Base-by-base conservation (phyloP, 2,797 vertebrate species). In the Gastrophryne carolinensis region DNA sequence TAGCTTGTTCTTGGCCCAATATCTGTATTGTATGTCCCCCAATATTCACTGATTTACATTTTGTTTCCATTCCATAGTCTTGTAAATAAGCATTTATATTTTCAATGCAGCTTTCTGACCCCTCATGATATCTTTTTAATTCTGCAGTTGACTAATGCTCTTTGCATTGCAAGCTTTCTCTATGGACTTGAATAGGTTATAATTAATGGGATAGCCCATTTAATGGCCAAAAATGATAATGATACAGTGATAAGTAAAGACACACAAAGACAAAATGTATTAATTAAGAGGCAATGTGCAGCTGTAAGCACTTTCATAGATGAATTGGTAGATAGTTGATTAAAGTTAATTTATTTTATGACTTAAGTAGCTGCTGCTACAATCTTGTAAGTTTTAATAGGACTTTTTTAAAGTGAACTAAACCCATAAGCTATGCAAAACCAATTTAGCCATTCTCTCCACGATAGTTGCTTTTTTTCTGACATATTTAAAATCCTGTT, bases 121-220 rank as follows among this genome's bases (percentile, higher is more conserved):
- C n/a, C 26, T 79, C 71, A 32, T 79, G 70, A 86, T 81, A 83
- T 81, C 66, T 80, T 79, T 34, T 64, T 82, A 79, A 82, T 74
- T 61, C 60, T 78, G 81, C 19, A 26, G 34, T 41, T 63, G 56
- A 81, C 80, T 85, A 78, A 80, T 83, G 82, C 72, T 83, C 76
- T 83, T 80, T 73, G 79, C 78, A n/a, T 26, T 72, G 74, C 53
- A 67, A 32, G 80, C 66, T 82, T 4, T 87, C 82, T 86, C 77
- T 68, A 61, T 83, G 67, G 80, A 71, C 81, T 80, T 62, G 65
- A 44, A 29, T 75, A 61, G 62, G 52, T 87, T 86, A 81, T 83
- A 84, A 84, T 85, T 88, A 87, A 90, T 89, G 85, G 84, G 84
- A 83, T 84, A 78, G 87, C 88, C 86, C 79, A 82, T 72, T 67